Evolutionary conservation across 2,888 invertebrate genomes (phyloP).

Genomic region (Nomada ruficornis): DNA sequence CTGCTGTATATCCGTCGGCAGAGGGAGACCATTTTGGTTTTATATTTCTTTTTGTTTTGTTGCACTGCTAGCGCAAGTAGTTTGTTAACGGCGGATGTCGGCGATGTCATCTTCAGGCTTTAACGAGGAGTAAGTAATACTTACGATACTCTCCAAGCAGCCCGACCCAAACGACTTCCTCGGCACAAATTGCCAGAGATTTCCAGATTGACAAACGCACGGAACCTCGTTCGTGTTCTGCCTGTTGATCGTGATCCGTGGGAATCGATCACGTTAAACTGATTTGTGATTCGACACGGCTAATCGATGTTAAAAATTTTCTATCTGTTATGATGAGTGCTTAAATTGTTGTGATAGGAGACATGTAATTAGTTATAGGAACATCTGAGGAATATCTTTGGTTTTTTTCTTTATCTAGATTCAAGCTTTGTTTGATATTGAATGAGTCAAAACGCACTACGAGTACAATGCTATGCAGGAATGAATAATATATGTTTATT

Average conservation of each 20-base stretch:
- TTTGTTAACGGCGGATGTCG: conserved; percentile 57
- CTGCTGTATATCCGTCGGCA: conserved; percentile 42
- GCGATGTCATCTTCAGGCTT: conserved; percentile 54
- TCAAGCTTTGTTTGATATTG: no score
- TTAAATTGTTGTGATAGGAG: no score
- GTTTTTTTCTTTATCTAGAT: no score
- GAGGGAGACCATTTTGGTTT: conserved; percentile 53
- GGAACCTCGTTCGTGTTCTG: not conserved
- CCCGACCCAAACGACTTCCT: conserved; percentile 29
- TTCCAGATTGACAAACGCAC: conserved; percentile 3
- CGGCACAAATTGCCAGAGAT: conserved; percentile 31
- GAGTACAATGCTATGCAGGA: no score
- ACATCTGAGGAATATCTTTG: not conserved
- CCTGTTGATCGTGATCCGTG: not conserved
- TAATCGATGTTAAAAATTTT: conserved; percentile 13
- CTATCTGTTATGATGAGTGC: not conserved
- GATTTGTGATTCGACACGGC: conserved; percentile 16
- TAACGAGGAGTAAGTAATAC: conserved; percentile 67
- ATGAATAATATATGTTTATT: no score
- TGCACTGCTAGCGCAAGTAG: conserved; percentile 57
- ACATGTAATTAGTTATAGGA: not conserved
- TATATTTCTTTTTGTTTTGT: conserved; percentile 33
- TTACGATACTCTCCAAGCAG: conserved; percentile 34
- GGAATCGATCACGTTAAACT: conserved; percentile 4
- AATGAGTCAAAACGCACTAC: no score